Conservation (phyloP, 2,888 invertebrate species). For the Stenoptilia bipunctidactyla region DNA sequence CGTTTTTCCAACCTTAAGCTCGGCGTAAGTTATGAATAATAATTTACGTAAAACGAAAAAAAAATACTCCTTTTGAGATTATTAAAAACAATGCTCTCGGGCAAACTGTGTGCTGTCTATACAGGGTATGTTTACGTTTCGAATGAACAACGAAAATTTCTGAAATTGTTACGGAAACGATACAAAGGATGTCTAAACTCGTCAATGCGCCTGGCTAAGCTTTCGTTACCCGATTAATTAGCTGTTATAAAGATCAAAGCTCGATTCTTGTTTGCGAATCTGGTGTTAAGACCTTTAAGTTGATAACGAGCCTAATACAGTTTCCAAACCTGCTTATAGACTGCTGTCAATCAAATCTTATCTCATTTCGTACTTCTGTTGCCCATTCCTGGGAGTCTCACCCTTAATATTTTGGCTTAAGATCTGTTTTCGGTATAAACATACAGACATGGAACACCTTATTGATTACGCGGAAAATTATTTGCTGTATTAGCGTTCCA, state of each 20-base stretch:
- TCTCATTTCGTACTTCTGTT: background rate
- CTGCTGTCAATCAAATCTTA: constrained; percentile 42
- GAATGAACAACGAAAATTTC: too few relatives aligned
- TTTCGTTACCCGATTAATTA: constrained; percentile 56
- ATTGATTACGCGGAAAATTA: constrained; percentile 24
- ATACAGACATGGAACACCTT: background rate
- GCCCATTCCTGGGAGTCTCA: too few relatives aligned
- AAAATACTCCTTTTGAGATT: background rate
- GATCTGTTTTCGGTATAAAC: too few relatives aligned
- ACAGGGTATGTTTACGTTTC: too few relatives aligned
- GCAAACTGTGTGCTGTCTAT: background rate
- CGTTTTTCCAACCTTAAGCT: background rate
- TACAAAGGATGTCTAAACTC: constrained; percentile 22
- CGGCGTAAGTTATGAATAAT: background rate
- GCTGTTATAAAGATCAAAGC: constrained; percentile 60
- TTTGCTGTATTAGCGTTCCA: constrained; percentile 50
- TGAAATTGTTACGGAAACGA: constrained; percentile 2
- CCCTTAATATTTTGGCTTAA: too few relatives aligned
- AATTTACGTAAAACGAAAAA: background rate
- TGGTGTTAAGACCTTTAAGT: constrained; percentile 44
- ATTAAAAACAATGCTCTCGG: background rate
- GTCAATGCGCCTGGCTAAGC: constrained; percentile 46
- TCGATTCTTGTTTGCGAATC: constrained; percentile 35
- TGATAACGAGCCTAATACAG: constrained; percentile 49
- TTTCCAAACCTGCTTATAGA: constrained; percentile 38